These are phyloP conservation scores for Lasioglossum calceatum DNA, from an alignment of 2,888 invertebrate genomes.

Conservation along the genomic window DNA sequence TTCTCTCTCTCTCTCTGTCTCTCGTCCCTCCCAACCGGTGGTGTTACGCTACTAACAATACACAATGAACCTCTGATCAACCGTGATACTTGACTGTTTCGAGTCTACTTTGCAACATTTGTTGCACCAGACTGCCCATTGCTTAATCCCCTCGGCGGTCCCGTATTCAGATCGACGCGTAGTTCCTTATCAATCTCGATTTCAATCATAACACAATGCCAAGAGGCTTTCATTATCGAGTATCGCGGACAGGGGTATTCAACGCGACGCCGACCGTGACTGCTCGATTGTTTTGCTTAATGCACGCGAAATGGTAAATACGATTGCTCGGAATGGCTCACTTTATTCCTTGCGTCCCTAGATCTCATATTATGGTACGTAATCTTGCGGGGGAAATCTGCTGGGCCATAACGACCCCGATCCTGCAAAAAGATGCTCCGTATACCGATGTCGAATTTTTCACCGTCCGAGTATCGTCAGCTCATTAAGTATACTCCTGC, in stretches of 20 bases:
- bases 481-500: constrained; percentile 62
- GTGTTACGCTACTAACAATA: constrained; percentile 12
- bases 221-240: constrained; percentile 13
- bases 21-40: background rate
- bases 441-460: background rate
- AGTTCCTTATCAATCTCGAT: constrained; percentile 17
- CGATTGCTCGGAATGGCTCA: background rate
- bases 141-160: constrained; percentile 13
- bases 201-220: constrained; percentile 19
- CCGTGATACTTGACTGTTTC: constrained; percentile 13
- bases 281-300: background rate
- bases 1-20: background rate
- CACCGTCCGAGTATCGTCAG: constrained; percentile 61
- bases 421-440: background rate
- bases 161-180: constrained; percentile 12
- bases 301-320: constrained; percentile 1
- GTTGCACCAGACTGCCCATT: constrained; percentile 1
- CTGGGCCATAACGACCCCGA: background rate
- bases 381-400: background rate
- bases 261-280: background rate
- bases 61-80: constrained; percentile 10
- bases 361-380: no score
- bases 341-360: background rate
- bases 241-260: constrained; percentile 7
- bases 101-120: constrained; percentile 13